Base-by-base conservation (phyloP, 2,797 vertebrate species). In the Galaxias olidus region DNA sequence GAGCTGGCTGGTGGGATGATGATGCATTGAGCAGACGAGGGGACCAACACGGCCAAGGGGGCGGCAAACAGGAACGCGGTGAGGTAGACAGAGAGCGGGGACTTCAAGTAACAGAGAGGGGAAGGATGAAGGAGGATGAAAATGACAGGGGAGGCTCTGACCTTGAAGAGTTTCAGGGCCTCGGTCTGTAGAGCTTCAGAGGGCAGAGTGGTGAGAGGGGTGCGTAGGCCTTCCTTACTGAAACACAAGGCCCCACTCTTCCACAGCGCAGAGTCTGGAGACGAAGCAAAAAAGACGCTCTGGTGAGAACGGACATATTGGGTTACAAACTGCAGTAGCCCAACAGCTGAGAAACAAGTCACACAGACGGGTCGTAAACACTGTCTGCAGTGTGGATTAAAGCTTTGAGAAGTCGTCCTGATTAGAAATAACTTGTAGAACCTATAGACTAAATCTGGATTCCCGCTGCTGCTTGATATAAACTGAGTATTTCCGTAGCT, bases 151-250 rank as follows among this genome's bases (percentile, higher is more conserved):
- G n/a, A n/a, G 59, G 17, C 43, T 53, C 69, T 83, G 90, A 94
- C 93, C 93, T 95, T 98, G 89, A 96, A 98, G 62, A 98, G 95
- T 74, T 98, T 98, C 75, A 98, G 91, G 47, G 95, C 97, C 82
- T 98, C 96, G 0, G 96, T 98, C 90, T 98, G 95, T 74, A 98
- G 91, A 30, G 93, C 93, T 42, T 94, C 92, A 0, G 93, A 94
- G 17, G 92, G 93, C 66, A 94, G 74, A 13, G 93, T 94, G 66
- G 93, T 94, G 69, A 94, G 92, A 18, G 93, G 88, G 0, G 85
- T 85, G 12, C 80, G 87, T 60, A 98, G 87, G 9, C 96, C 96
- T 1, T 96, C 95, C 69, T 94, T 96, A 82, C 92, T 95, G 84
- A 94, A 97, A 83, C 95, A 95, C 85, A 98, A 85, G 75, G 91